Conservation (phyloP, 2,888 invertebrate genomes). For the Capitulum mitella region DNA sequence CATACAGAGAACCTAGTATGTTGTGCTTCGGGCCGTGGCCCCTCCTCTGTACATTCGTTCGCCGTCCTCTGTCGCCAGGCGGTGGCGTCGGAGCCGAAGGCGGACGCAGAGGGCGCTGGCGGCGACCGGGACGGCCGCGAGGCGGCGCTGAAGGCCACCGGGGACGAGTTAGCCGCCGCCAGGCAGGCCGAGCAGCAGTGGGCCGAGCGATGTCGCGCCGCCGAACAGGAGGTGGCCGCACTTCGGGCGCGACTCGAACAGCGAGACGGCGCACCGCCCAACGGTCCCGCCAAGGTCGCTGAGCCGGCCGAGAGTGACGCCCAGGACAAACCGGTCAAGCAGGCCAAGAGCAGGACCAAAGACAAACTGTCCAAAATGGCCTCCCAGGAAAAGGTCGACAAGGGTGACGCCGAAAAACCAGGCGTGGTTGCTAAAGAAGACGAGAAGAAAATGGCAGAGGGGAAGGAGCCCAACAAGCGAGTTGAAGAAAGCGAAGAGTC, state of each 20-base stretch:
- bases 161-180: not conserved
- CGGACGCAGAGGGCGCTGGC: not conserved
- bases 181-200: not conserved
- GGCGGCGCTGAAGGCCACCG: not conserved
- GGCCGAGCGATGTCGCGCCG: not conserved
- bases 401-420: not conserved
- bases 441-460: conserved; percentile 51
- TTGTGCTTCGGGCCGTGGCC: too few species aligned
- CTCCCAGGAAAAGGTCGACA: not conserved
- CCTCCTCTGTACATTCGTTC: too few species aligned
- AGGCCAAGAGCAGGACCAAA: not conserved
- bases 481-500: conserved; percentile 9
- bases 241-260: not conserved
- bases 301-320: not conserved
- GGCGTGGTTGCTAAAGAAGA: conserved; percentile 16
- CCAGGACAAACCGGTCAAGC: not conserved
- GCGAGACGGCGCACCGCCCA: not conserved
- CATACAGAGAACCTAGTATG: too few species aligned
- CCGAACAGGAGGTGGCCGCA: conserved; percentile 14
- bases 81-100: not conserved
- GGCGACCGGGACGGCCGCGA: too few species aligned
- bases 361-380: conserved; percentile 1
- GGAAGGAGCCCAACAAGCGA: conserved; percentile 47
- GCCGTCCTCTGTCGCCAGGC: not conserved
- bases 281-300: not conserved